phyloP scores from a whole-genome alignment of 2,113 vertebrate genomes.

The Sapayoa aenigma region DNA sequence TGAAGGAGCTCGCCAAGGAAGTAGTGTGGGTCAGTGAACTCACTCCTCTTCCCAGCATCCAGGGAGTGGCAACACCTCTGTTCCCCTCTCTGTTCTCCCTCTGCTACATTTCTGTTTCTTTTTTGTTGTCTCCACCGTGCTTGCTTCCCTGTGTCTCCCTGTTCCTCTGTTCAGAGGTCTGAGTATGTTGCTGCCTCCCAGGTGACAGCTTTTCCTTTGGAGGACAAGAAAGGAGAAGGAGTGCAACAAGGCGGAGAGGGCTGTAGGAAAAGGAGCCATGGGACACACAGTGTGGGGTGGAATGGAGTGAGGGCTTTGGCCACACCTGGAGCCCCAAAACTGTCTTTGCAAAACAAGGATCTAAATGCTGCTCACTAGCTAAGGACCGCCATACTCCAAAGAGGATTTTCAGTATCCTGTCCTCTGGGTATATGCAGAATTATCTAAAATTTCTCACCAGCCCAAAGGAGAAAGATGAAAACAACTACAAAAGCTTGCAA shows the following conservation, averaged over 20 bases:
- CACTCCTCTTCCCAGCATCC: fast-evolving
- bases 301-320: background rate
- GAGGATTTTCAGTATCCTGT: fast-evolving
- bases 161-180: fast-evolving
- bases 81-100: background rate
- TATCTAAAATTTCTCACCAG: background rate
- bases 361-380: background rate
- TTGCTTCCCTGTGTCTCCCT: background rate
- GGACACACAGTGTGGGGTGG: fast-evolving
- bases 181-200: background rate
- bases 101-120: background rate
- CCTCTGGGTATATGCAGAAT: fast-evolving
- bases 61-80: background rate
- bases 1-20: background rate
- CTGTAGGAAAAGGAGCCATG: fast-evolving
- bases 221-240: background rate
- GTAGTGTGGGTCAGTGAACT: background rate
- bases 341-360: background rate
- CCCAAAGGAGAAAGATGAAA: background rate
- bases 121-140: background rate
- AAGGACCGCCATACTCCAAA: background rate
- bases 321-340: fast-evolving
- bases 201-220: background rate
- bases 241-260: background rate
- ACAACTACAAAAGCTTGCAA: background rate